These are phyloP conservation scores for Mustela lutreola DNA, from an alignment of 2,113 vertebrate genomes.

Conservation along the genomic window DNA sequence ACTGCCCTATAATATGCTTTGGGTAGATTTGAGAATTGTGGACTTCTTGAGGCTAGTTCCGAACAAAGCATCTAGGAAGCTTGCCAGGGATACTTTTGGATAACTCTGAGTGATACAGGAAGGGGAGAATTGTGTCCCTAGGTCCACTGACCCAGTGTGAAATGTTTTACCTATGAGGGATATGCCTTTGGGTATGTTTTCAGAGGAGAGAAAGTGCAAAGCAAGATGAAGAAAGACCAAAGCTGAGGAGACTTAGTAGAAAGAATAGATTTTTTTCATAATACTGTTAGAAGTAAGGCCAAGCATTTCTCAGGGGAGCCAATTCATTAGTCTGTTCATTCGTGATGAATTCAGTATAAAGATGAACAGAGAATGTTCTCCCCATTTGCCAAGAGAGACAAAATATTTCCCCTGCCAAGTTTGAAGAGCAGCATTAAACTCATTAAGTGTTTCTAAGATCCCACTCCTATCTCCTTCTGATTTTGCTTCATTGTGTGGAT, in stretches of 20 bases:
- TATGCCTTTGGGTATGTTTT: not conserved
- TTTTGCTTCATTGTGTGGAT: constrained; percentile 33
- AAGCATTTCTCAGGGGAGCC: constrained; percentile 44
- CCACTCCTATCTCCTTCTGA: not conserved
- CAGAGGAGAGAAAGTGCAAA: not conserved
- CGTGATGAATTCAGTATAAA: constrained; percentile 31
- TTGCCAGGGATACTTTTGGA: not conserved
- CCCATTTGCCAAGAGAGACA: constrained; percentile 15
- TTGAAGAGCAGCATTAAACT: constrained; percentile 57
- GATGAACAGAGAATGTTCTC: constrained; percentile 1
- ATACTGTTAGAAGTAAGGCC: constrained; percentile 40
- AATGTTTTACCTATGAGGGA: not conserved
- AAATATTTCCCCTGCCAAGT: constrained; percentile 12
- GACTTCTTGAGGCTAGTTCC: not conserved
- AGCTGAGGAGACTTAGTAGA: not conserved
- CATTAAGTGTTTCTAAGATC: constrained; percentile 51
- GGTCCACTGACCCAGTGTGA: not conserved
- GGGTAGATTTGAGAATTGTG: not conserved
- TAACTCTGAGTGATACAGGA: not conserved
- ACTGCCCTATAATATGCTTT: not conserved
- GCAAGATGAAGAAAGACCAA: constrained; percentile 1
- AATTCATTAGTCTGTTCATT: constrained; percentile 46
- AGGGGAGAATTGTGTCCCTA: not conserved
- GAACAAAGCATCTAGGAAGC: not conserved
- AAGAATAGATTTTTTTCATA: not conserved